These are phyloP conservation scores for Zelostemma sp. DNA, from an alignment of 1,140 invertebrate species.

Conservation along the genomic window DNA sequence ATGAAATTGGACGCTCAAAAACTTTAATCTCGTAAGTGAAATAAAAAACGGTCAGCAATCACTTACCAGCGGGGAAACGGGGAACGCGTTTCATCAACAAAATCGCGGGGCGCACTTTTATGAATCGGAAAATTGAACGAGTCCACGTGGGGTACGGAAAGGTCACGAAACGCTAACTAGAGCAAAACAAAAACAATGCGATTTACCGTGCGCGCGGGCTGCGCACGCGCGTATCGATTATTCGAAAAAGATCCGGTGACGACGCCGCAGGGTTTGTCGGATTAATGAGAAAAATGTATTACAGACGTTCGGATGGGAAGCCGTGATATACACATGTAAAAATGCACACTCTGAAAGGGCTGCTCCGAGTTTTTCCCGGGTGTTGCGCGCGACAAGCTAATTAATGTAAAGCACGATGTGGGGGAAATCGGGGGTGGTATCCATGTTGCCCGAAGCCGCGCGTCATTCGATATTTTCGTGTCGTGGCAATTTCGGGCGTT, in stretches of 20 bases:
- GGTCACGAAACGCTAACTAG: constrained; percentile 43
- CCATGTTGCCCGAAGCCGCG: constrained; percentile 26
- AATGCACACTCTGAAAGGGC: background rate
- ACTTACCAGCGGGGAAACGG: no score
- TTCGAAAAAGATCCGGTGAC: constrained; percentile 13
- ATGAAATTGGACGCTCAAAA: no score
- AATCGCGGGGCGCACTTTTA: no score
- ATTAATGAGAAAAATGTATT: constrained; percentile 15
- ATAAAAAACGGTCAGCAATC: no score
- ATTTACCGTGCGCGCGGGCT: background rate
- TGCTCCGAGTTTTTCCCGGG: background rate
- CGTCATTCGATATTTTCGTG: constrained; percentile 36
- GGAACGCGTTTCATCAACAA: no score
- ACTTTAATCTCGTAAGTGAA: no score
- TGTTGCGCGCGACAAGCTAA: background rate
- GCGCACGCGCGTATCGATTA: constrained; percentile 31
- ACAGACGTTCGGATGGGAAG: constrained; percentile 24
- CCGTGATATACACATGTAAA: constrained; percentile 6
- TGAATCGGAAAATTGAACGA: constrained; percentile 41
- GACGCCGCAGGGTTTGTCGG: constrained; percentile 1
- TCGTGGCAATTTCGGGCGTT: constrained; percentile 24
- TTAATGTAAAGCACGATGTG: background rate
- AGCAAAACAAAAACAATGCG: constrained; percentile 49
- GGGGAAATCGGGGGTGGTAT: background rate
- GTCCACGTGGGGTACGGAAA: constrained; percentile 41